Percentiles rank a stretch among this genome's conserved stretches.
Conservation (phyloP, 2,888 invertebrate genomes). For the Acleris cristana region DNA sequence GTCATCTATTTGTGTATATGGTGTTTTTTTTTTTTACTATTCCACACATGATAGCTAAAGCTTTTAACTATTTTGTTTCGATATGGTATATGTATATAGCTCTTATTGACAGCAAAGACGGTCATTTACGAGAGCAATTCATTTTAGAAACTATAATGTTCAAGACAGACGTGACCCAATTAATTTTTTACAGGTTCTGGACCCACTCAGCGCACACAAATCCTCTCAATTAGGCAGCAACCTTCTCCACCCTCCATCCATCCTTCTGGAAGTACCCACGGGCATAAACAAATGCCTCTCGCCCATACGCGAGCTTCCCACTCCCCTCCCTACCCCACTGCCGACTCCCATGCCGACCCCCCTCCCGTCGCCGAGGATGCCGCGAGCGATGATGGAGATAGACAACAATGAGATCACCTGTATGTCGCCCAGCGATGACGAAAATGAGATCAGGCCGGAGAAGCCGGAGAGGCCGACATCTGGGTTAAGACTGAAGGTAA, state of each 20-base stretch:
- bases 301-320: conserved; percentile 90
- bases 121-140: too few species aligned
- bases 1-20: too few species aligned
- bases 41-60: too few species aligned
- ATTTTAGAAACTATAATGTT: too few species aligned
- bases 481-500: conserved; percentile 70
- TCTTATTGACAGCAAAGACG: background rate
- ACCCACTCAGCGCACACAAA: conserved; percentile 87
- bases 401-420: conserved; percentile 63
- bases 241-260: conserved; percentile 88
- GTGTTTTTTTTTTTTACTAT: too few species aligned
- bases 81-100: too few species aligned
- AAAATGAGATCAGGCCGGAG: conserved; percentile 71
- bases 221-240: conserved; percentile 82
- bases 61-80: too few species aligned
- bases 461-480: conserved; percentile 63
- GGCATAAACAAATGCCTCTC: conserved; percentile 90
- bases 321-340: conserved; percentile 86
- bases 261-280: conserved; percentile 90
- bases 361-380: conserved; percentile 78
- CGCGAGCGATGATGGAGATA: conserved; percentile 65
- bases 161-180: background rate
- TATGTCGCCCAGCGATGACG: conserved; percentile 74
- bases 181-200: conserved; percentile 80
- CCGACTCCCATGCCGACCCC: conserved; percentile 88